phyloP scores from a whole-genome alignment of 2,113 vertebrate species.

The Promerops cafer region DNA sequence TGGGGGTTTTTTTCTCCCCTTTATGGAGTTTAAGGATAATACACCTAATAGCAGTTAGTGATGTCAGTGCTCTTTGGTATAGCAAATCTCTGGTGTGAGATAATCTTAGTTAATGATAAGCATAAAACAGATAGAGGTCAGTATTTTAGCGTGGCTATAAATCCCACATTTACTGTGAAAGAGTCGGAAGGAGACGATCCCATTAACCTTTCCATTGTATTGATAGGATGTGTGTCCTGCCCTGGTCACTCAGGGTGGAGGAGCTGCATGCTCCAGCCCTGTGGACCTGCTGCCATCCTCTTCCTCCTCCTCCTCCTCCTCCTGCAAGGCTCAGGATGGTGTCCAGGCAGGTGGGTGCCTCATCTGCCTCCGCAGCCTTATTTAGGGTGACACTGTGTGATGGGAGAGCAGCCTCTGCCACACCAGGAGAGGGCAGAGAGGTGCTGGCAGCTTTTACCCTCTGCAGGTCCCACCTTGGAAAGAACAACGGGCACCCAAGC shows the following conservation, averaged over 20 bases:
- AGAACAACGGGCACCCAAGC: not conserved
- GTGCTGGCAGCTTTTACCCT: not conserved
- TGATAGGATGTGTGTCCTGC: not conserved
- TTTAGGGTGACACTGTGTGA: not conserved
- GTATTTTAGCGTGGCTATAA: slow-evolving; percentile 63
- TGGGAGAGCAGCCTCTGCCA: not conserved
- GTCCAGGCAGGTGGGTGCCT: not conserved
- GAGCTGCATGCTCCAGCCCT: not conserved
- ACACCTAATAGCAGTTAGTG: slow-evolving; percentile 66
- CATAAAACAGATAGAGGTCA: slow-evolving; percentile 73
- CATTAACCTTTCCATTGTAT: slow-evolving; percentile 67
- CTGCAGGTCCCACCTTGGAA: not conserved
- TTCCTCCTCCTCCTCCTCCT: not conserved
- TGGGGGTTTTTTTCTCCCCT: slow-evolving; percentile 37
- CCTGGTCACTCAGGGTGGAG: not conserved
- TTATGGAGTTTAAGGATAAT: slow-evolving; percentile 65
- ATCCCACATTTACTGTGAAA: slow-evolving; percentile 54
- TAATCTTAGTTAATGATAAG: slow-evolving; percentile 75
- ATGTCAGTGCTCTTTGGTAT: slow-evolving; percentile 68
- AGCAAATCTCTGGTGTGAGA: slow-evolving; percentile 71
- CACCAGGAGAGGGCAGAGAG: not conserved
- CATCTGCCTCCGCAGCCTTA: not conserved
- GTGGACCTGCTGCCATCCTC: not conserved
- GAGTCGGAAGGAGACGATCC: slow-evolving; percentile 55
- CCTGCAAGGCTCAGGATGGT: not conserved